These are phyloP conservation scores for Amblyraja radiata DNA, from an alignment of 2,797 vertebrate genomes.

Conservation along the genomic window DNA sequence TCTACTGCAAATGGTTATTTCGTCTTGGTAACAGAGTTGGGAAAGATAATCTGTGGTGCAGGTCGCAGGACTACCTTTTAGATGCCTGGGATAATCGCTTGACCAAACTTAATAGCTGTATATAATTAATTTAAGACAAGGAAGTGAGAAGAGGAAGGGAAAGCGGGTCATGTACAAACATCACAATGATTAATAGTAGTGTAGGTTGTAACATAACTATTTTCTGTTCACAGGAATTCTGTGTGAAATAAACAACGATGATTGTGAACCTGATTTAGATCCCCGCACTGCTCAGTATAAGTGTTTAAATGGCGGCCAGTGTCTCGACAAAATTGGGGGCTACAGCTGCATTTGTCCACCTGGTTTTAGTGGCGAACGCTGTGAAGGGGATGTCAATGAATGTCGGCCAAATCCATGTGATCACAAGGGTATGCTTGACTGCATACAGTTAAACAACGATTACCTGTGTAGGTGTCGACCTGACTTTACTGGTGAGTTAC, in stretches of 20 bases:
- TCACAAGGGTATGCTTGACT: constrained; percentile 74
- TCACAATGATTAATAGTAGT: neutral
- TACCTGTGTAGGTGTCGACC: constrained; percentile 79
- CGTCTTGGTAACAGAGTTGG: neutral
- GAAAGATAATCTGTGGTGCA: neutral
- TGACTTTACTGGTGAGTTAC: constrained; percentile 73
- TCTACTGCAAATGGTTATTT: neutral
- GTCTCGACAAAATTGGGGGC: constrained; percentile 74
- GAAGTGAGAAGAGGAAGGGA: neutral
- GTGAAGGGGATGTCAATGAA: constrained; percentile 85
- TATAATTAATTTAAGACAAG: neutral
- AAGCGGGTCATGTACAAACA: neutral
- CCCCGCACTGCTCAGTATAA: constrained; percentile 50
- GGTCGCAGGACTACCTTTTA: neutral
- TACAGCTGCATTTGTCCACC: constrained; percentile 73
- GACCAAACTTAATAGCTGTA: neutral
- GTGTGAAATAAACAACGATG: constrained; percentile 64
- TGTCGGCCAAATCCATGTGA: constrained; percentile 77
- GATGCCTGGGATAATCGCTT: neutral
- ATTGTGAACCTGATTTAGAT: constrained; percentile 55
- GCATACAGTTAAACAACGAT: constrained; percentile 73
- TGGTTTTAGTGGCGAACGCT: constrained; percentile 80
- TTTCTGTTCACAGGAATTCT: constrained; percentile 51
- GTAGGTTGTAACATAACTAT: neutral
- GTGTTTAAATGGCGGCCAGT: constrained; percentile 66